These are phyloP conservation scores for Stegodyphus dumicola DNA, from an alignment of 1,140 invertebrate genomes.

Conservation along the genomic window DNA sequence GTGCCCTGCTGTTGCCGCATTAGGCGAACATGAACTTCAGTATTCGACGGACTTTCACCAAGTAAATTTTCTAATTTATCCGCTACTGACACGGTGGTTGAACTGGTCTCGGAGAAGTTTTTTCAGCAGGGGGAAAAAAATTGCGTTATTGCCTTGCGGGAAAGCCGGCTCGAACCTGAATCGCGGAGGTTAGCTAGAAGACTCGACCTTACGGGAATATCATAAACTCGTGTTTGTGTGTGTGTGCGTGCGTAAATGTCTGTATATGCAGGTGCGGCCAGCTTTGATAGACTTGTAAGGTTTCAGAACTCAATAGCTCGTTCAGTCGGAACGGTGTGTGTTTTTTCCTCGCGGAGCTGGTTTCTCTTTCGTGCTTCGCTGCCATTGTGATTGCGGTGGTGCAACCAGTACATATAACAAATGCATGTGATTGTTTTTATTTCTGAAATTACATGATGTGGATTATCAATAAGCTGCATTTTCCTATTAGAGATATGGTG, in stretches of 20 bases:
- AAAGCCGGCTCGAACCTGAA: slow-evolving; percentile 10
- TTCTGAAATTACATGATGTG: no score
- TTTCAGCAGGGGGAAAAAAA: not conserved
- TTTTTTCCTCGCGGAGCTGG: not conserved
- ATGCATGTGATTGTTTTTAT: no score
- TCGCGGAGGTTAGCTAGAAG: slow-evolving; percentile 9
- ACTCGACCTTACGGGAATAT: slow-evolving; percentile 13
- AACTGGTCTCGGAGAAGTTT: slow-evolving; percentile 33
- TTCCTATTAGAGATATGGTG: no score
- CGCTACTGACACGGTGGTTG: slow-evolving; percentile 37
- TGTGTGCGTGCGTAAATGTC: not conserved
- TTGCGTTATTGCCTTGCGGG: slow-evolving; percentile 14
- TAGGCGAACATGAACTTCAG: not conserved
- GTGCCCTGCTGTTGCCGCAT: not conserved
- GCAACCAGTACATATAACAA: no score
- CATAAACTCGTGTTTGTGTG: not conserved
- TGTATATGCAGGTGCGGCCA: slow-evolving; percentile 30
- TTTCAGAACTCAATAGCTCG: slow-evolving; percentile 50
- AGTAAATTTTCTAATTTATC: not conserved
- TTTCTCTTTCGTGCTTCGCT: no score
- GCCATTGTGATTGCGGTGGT: no score
- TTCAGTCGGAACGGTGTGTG: slow-evolving; percentile 14
- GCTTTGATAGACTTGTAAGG: slow-evolving; percentile 22
- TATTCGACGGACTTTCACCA: not conserved
- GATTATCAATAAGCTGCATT: no score